A percentile compares a stretch with the other conserved stretches of the same genome.
phyloP scores from a whole-genome alignment of 1,140 invertebrate species.

The Diachasmimorpha longicaudata region DNA sequence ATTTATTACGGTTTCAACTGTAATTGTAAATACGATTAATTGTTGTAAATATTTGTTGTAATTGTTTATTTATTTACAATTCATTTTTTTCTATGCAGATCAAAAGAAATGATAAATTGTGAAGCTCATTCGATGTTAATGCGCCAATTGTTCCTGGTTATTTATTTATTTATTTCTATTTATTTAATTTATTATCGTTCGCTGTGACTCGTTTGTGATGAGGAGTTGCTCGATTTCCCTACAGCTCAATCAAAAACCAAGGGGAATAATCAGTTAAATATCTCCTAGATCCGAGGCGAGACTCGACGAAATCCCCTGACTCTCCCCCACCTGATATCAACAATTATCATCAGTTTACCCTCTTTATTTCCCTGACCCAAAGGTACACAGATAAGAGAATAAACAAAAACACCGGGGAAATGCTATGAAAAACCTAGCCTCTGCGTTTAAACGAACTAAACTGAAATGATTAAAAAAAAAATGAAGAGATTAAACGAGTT shows the following conservation, averaged over 20 bases:
- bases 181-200: not conserved
- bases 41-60: slow-evolving; percentile 29
- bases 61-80: slow-evolving; percentile 13
- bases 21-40: slow-evolving; percentile 13
- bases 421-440: not conserved
- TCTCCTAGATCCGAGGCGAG: not conserved
- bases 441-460: slow-evolving; percentile 3
- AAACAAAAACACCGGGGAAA: not conserved
- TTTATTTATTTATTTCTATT: not conserved
- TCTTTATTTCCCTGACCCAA: not conserved
- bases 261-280: not conserved
- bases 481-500: slow-evolving; percentile 46
- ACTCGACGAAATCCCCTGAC: not conserved
- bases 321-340: not conserved
- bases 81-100: slow-evolving; percentile 20
- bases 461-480: slow-evolving; percentile 30
- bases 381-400: not conserved
- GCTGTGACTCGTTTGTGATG: not conserved
- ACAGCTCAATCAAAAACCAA: not conserved
- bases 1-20: not conserved
- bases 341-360: not conserved
- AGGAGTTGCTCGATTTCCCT: not conserved
- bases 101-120: not conserved
- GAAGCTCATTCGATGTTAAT: not conserved
- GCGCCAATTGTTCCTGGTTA: not conserved